Percentiles rank a stretch among this genome's conserved stretches.
phyloP scores from a whole-genome alignment of 2,113 vertebrate genomes.

The Enhydra lutris region DNA sequence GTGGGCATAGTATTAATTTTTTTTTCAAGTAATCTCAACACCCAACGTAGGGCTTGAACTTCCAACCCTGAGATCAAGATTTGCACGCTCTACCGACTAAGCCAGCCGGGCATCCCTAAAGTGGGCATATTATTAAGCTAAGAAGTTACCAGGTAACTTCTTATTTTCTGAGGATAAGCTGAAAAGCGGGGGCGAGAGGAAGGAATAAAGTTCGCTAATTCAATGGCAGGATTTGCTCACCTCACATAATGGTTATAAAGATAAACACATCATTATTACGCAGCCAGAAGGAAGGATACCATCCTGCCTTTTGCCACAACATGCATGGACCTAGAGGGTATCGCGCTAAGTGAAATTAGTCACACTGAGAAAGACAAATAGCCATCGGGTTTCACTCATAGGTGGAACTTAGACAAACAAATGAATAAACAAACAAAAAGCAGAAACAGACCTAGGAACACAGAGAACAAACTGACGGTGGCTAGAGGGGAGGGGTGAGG shows the following conservation, averaged over 20 bases:
- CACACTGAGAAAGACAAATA: not conserved
- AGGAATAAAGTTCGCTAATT: not conserved
- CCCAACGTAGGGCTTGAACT: not conserved
- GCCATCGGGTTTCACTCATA: no score
- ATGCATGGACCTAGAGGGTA: not conserved
- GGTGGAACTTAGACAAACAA: no score
- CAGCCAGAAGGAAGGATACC: not conserved
- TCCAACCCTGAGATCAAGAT: not conserved
- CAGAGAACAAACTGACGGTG: no score
- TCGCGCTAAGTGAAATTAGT: not conserved
- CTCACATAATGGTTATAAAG: not conserved
- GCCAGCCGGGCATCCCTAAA: not conserved
- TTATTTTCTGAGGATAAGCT: not conserved
- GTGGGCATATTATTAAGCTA: not conserved
- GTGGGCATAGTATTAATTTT: not conserved
- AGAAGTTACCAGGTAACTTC: not conserved
- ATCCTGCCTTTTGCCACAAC: not conserved
- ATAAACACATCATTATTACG: not conserved
- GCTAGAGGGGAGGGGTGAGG: no score
- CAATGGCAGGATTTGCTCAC: not conserved
- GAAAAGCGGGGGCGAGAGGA: not conserved
- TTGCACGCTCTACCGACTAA: not conserved
- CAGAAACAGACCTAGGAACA: no score
- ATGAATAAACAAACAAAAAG: no score
- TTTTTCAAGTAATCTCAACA: not conserved